Base-by-base conservation (phyloP, 1,140 invertebrate genomes). In the Marisa cornuarietis region DNA sequence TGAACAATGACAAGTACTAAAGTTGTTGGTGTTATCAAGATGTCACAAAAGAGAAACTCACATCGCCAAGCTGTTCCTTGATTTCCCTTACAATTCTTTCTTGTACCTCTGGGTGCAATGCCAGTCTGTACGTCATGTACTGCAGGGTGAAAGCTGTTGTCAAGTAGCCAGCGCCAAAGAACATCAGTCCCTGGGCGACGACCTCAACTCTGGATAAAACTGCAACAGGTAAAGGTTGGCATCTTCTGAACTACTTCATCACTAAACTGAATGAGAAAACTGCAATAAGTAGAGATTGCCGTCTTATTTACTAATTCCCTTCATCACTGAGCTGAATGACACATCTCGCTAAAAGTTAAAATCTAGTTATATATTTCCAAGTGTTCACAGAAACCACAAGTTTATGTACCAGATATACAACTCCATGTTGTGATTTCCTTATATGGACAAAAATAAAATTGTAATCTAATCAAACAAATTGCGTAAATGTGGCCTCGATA, bases 101-200 rank as follows among this genome's bases (percentile, higher is more conserved):
- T 58, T 85, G 83, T 7, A 84, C 63, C 20, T 86, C 83, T 9
- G 77, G 82, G 71, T 94, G 85, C 24, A 90, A 83, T 5, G 94
- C 93, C 51, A 95, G 83, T 78, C 93, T 90, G 74, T 93, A 93
- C 0, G 91, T 85, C 0, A 92, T 85, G 80, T 93, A 94, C 0
- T 91, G 87, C 63, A 94, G 87, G 0, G 92, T 89, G 0, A 92
- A 91, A 3, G 93, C 90, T 0, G 93, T 92, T 0, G 94, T 94
- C 86, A 94, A 94, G 82, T 93, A 95, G 4, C 94, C 94, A 80
- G 93, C 95, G 2, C 92, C 89, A 81, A 95, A 94, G 82, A 95
- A 95, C 7, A 94, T 74, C 3, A 94, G 90, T 0, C 92, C 93
- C 85, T 95, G 94, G 0, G 93, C 92, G 5, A 94, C 90, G 18